These are phyloP conservation scores for Hyppa rectilinea DNA, from an alignment of 2,888 invertebrate genomes.

Conservation along the genomic window DNA sequence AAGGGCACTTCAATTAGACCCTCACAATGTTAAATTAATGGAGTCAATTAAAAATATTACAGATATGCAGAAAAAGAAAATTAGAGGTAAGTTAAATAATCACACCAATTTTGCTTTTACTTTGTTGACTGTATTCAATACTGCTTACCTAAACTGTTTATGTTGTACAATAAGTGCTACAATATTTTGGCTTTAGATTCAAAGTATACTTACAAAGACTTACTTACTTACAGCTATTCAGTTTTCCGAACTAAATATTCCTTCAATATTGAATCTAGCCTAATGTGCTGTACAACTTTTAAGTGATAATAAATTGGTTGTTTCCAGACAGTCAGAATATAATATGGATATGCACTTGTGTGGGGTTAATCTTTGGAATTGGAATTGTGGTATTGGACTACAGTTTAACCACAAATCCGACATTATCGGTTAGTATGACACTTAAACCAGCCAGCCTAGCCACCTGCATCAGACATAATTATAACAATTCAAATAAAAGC, in stretches of 20 bases:
- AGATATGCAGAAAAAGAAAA: slow-evolving; percentile 91
- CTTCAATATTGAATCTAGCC: neutral
- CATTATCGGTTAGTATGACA: slow-evolving; percentile 90
- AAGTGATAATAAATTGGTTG: slow-evolving; percentile 8
- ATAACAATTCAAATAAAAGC: no score
- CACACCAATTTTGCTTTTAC: neutral
- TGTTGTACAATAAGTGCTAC: neutral
- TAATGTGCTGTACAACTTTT: neutral
- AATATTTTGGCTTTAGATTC: neutral
- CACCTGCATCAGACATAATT: no score
- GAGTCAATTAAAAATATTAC: slow-evolving; percentile 92
- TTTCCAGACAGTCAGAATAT: slow-evolving; percentile 92
- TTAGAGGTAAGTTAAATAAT: slow-evolving; percentile 86
- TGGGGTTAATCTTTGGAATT: slow-evolving; percentile 93
- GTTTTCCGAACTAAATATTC: neutral
- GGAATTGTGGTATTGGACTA: slow-evolving; percentile 93
- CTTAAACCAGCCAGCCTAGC: no score
- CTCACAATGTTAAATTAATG: slow-evolving; percentile 92
- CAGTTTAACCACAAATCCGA: slow-evolving; percentile 92
- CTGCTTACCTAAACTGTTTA: neutral
- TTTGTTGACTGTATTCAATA: neutral
- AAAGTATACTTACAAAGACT: neutral
- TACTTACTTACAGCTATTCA: neutral
- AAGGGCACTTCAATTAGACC: slow-evolving; percentile 92
- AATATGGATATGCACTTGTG: slow-evolving; percentile 94